These are phyloP conservation scores for Pygathrix nemaeus DNA, from an alignment of 2,113 vertebrate species.

Conservation along the genomic window DNA sequence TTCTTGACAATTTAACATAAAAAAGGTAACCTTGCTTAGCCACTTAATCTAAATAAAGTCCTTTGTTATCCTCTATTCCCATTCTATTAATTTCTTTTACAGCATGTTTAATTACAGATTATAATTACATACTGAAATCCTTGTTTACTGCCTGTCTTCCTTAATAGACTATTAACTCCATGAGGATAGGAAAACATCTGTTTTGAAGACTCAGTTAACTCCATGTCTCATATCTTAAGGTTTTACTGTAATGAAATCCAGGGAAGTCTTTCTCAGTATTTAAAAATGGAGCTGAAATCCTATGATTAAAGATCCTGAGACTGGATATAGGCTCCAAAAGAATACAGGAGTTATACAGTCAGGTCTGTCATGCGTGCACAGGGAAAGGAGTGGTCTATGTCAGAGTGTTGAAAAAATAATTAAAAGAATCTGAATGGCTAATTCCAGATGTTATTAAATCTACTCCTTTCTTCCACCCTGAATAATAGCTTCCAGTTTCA, in stretches of 20 bases:
- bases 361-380: neutral
- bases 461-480: neutral
- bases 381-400: neutral
- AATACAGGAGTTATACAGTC: neutral
- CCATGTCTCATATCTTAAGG: neutral
- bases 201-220: constrained; percentile 3
- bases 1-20: constrained; percentile 1
- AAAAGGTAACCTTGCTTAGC: neutral
- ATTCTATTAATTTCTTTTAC: neutral
- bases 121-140: neutral
- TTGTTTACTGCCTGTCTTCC: neutral
- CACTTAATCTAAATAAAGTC: neutral
- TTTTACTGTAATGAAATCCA: constrained; percentile 11
- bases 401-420: neutral
- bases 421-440: neutral
- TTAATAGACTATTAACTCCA: neutral
- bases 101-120: neutral
- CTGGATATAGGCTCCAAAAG: neutral
- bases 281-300: constrained; percentile 12
- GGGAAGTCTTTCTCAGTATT: neutral
- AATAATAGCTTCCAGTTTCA: constrained; percentile 8
- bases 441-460: neutral
- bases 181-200: neutral
- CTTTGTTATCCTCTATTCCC: neutral
- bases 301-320: neutral